A percentile compares a stretch with the other conserved stretches of the same genome.
These are phyloP conservation scores for Dolichallabes microphthalmus DNA, from an alignment of 2,113 vertebrate species.

Conservation along the genomic window DNA sequence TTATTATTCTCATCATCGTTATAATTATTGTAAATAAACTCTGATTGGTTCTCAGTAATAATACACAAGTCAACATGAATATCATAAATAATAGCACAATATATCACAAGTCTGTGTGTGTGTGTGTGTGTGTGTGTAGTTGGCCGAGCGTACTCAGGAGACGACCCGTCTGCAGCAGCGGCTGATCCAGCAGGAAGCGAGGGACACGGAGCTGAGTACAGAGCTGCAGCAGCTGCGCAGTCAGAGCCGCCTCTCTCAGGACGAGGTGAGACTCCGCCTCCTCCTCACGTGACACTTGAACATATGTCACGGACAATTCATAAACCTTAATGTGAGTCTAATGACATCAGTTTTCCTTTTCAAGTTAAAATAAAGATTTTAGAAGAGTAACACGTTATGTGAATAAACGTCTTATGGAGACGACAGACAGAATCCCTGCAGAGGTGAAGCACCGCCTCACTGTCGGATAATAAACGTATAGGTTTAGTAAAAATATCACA, in stretches of 20 bases:
- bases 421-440: too few species aligned
- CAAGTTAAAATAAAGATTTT: not conserved
- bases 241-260: constrained; percentile 34
- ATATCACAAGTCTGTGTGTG: constrained; percentile 16
- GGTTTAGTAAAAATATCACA: not conserved
- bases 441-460: too few species aligned
- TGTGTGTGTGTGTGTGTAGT: constrained; percentile 24
- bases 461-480: not conserved
- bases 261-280: constrained; percentile 38
- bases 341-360: not conserved
- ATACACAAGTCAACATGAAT: not conserved
- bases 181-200: constrained; percentile 62
- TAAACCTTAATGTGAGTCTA: not conserved
- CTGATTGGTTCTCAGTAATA: not conserved
- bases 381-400: not conserved
- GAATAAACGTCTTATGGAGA: not conserved
- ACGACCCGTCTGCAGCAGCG: constrained; percentile 57
- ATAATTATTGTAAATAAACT: not conserved
- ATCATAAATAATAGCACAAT: not conserved
- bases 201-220: constrained; percentile 57
- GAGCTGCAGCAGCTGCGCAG: constrained; percentile 66
- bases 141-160: constrained; percentile 58
- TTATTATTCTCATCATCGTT: not conserved
- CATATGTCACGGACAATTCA: not conserved
- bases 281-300: too few species aligned